These are phyloP conservation scores for Myopa tessellatipennis DNA, from an alignment of 2,888 invertebrate genomes.

Conservation along the genomic window DNA sequence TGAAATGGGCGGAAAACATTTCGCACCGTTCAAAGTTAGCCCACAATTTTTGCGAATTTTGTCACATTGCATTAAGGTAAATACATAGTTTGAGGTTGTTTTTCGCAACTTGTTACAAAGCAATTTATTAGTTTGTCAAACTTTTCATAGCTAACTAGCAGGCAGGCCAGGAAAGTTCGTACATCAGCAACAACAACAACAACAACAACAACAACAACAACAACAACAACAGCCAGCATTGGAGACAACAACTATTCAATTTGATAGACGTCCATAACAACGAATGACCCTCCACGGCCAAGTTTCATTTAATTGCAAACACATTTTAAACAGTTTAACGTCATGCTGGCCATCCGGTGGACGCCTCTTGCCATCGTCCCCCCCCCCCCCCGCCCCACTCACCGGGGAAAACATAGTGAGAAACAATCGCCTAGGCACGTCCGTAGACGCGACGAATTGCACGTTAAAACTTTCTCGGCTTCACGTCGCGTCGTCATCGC, in stretches of 20 bases:
- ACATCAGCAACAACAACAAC: conserved; percentile 9
- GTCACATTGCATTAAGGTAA: background rate
- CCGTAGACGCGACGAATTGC: conserved; percentile 10
- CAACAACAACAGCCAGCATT: background rate
- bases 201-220: conserved; percentile 11
- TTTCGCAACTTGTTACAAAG: conserved; percentile 14
- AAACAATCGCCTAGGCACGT: conserved; percentile 19
- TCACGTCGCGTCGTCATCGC: background rate
- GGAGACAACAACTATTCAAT: conserved; percentile 8
- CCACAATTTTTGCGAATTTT: background rate
- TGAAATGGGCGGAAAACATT: too few species aligned
- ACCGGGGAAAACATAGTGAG: background rate
- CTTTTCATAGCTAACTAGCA: conserved; percentile 5
- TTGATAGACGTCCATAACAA: conserved; percentile 4
- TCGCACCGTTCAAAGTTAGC: background rate
- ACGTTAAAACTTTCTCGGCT: conserved; percentile 10
- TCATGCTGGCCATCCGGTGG: background rate
- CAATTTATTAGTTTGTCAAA: conserved; percentile 19
- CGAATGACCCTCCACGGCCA: conserved; percentile 15
- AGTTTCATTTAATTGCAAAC: conserved; percentile 33
- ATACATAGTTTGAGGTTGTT: background rate
- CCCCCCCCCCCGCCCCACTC: background rate
- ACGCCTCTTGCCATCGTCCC: background rate
- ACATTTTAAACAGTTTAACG: conserved; percentile 33
- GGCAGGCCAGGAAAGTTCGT: background rate